phyloP scores from a whole-genome alignment of 2,797 vertebrate species.

The Anisognathus igniventris region DNA sequence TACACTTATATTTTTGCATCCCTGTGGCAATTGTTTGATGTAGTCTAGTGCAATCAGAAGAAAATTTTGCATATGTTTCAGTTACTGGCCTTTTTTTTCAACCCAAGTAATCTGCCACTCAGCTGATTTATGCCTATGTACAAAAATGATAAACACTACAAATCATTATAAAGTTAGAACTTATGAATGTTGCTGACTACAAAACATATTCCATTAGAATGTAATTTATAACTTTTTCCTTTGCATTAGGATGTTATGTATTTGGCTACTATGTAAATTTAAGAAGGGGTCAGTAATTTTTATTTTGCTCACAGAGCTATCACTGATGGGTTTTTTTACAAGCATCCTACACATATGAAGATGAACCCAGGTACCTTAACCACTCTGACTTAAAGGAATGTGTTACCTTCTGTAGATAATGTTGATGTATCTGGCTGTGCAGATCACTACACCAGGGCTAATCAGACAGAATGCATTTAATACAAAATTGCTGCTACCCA shows the following conservation, averaged over 20 bases:
- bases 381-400: not conserved
- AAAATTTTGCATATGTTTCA: conserved; percentile 35
- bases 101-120: conserved; percentile 64
- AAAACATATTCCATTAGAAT: not conserved
- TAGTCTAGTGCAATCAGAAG: not conserved
- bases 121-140: conserved; percentile 66
- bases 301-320: not conserved
- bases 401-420: not conserved
- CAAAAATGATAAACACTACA: conserved; percentile 62
- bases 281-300: not conserved
- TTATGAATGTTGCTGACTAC: not conserved
- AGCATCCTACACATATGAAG: not conserved
- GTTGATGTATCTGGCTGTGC: not conserved
- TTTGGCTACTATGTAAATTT: not conserved
- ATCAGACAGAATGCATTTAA: not conserved
- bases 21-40: not conserved
- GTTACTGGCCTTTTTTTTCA: conserved; percentile 59
- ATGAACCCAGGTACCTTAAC: not conserved
- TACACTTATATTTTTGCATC: not conserved
- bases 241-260: not conserved
- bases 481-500: not conserved
- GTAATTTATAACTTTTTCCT: not conserved
- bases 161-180: not conserved
- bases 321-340: not conserved
- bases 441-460: not conserved